A percentile compares a stretch with the other conserved stretches of the same genome.
Conservation (phyloP, 53 echinoderm and acorn worm genomes). For the Crossaster papposus region DNA sequence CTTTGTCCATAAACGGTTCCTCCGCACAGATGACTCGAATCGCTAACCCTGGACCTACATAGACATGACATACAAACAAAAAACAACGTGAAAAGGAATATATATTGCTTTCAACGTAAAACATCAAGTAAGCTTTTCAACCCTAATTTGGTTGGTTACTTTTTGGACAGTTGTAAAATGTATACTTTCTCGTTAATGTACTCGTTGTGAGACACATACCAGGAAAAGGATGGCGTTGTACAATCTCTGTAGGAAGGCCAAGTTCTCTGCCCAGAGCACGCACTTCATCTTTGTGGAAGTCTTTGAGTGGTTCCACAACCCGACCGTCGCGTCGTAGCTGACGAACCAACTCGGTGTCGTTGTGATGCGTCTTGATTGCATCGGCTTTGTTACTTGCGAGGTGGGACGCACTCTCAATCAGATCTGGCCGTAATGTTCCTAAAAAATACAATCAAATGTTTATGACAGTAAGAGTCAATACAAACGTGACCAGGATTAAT, state of each 20-base stretch:
- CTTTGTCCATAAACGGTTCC: conserved; percentile 88
- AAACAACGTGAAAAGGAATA: neutral
- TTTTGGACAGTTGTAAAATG: too few relatives aligned
- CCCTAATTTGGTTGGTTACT: too few relatives aligned
- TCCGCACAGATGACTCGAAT: conserved; percentile 98
- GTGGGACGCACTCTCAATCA: conserved; percentile 95
- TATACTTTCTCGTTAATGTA: neutral
- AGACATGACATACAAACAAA: conserved; percentile 3
- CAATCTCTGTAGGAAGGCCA: conserved; percentile 87
- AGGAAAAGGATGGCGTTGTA: conserved; percentile 98
- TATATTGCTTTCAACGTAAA: neutral
- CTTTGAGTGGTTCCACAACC: conserved; percentile 95
- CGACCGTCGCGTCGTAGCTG: conserved; percentile 81
- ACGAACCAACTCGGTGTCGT: conserved; percentile 88
- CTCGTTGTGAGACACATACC: conserved; percentile 49
- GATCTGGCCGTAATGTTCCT: conserved; percentile 93
- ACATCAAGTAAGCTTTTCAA: too few relatives aligned
- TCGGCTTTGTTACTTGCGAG: conserved; percentile 92
- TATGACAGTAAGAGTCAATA: neutral
- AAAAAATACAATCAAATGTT: neutral
- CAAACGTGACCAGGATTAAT: too few relatives aligned
- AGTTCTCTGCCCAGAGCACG: conserved; percentile 86
- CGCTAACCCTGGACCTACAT: conserved; percentile 88
- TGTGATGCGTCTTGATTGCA: conserved; percentile 97
- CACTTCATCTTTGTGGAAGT: conserved; percentile 98